Evolutionary conservation across 2,113 vertebrate species (phyloP).

Genomic region (Procavia capensis): DNA sequence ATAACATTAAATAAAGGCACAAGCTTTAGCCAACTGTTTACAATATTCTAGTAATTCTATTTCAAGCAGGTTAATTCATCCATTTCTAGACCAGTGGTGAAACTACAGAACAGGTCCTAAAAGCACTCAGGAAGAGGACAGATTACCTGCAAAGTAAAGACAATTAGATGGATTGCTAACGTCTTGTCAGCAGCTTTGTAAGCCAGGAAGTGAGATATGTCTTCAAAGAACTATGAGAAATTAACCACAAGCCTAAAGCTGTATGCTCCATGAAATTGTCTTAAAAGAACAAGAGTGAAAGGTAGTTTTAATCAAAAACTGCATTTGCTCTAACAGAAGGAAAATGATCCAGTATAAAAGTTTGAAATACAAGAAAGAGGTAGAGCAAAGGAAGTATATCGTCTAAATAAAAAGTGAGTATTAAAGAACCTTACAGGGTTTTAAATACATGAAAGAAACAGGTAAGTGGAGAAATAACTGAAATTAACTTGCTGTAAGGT

Average conservation of each 20-base stretch:
- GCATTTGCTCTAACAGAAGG: neutral
- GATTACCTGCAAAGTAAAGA: constrained; percentile 36
- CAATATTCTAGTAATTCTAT: neutral
- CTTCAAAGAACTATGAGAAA: constrained; percentile 11
- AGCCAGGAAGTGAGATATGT: neutral
- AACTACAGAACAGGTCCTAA: neutral
- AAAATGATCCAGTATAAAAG: neutral
- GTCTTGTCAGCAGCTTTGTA: neutral
- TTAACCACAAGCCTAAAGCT: neutral
- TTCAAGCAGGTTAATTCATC: neutral
- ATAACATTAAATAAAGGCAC: constrained; percentile 30
- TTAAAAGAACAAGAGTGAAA: constrained; percentile 5
- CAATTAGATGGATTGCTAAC: neutral
- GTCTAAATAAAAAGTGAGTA: neutral
- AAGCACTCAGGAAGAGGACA: neutral
- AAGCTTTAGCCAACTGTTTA: neutral
- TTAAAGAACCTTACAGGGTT: neutral
- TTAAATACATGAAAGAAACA: neutral
- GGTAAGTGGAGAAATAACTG: neutral
- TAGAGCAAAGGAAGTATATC: neutral
- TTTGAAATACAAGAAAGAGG: neutral
- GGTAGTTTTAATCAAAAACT: neutral
- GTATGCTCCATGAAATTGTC: neutral
- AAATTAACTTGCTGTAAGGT: neutral
- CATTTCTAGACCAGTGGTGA: neutral